Conservation (phyloP, 2,797 vertebrate genomes). For the Scyliorhinus canicula region DNA sequence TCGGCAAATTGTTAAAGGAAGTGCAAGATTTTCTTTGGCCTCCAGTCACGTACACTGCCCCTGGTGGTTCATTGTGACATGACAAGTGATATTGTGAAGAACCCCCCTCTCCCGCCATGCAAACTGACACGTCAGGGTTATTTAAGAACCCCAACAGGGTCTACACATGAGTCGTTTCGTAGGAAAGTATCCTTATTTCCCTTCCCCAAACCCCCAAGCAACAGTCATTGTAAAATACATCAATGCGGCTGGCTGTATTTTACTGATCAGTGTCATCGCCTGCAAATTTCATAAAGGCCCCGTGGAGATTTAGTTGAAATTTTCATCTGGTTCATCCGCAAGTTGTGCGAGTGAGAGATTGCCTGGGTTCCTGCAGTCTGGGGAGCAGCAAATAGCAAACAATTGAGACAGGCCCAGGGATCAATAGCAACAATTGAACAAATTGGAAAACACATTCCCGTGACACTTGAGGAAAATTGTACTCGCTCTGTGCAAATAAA, state of each 20-base stretch:
- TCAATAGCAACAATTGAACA: neutral
- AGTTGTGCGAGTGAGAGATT: neutral
- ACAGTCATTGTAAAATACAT: neutral
- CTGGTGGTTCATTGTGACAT: neutral
- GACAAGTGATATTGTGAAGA: neutral
- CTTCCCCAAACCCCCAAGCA: neutral
- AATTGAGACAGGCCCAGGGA: neutral
- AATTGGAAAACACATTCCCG: neutral
- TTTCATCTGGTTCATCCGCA: neutral
- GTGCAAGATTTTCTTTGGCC: neutral
- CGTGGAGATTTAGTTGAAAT: neutral
- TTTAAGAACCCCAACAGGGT: neutral
- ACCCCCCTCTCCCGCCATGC: neutral
- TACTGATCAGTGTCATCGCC: neutral
- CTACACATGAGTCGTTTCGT: neutral
- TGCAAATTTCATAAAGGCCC: neutral
- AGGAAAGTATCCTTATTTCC: neutral
- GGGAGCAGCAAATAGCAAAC: neutral
- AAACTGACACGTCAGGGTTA: neutral
- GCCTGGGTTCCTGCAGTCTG: neutral
- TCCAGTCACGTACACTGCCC: neutral
- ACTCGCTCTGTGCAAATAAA: neutral
- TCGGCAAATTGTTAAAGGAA: neutral
- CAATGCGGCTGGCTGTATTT: neutral
- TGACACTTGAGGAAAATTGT: neutral